These are phyloP conservation scores for Marmota monax DNA, from an alignment of 2,113 vertebrate species.

Conservation along the genomic window DNA sequence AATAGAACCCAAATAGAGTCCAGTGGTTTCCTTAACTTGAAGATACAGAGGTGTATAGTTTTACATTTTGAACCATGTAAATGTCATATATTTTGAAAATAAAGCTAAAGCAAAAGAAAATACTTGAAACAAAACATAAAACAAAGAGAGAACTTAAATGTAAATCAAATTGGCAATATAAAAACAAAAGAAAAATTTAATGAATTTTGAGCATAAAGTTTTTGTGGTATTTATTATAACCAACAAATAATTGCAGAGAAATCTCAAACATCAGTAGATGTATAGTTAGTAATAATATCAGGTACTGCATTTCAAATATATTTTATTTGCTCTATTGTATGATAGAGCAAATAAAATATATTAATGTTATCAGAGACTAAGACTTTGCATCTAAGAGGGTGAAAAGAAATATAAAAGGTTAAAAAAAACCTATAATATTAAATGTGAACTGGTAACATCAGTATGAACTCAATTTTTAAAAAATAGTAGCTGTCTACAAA, in stretches of 20 bases:
- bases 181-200: neutral
- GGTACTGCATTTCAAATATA: neutral
- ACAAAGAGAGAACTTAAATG: neutral
- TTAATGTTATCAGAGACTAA: neutral
- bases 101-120: neutral
- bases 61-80: no score
- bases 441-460: conserved; percentile 10
- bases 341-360: neutral
- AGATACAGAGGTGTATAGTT: neutral
- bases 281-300: neutral
- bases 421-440: neutral
- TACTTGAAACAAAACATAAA: neutral
- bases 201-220: neutral
- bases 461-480: neutral
- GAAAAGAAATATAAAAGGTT: neutral
- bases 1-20: neutral
- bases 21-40: neutral
- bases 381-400: neutral
- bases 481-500: neutral
- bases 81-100: neutral
- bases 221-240: neutral
- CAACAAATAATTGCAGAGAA: neutral
- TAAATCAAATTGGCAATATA: neutral
- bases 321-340: neutral
- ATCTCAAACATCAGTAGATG: neutral